Conservation (phyloP, 1,140 invertebrate genomes). For the Megalonaias nervosa region DNA sequence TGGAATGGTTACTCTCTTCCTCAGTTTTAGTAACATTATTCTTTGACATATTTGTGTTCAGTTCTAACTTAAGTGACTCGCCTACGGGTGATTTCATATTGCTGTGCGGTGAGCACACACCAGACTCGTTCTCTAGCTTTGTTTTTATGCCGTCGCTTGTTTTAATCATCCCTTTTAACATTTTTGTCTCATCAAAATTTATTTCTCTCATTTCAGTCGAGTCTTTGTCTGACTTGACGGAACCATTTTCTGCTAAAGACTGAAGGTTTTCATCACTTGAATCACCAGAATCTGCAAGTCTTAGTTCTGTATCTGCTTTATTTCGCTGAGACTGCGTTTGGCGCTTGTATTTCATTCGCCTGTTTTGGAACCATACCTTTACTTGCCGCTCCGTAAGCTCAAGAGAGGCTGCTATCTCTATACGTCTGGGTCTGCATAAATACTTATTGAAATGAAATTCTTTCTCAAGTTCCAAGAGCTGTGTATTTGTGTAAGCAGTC, state of each 20-base stretch:
- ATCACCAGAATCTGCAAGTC: too few relatives aligned
- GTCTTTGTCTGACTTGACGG: neutral
- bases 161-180: neutral
- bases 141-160: slow-evolving; percentile 24
- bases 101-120: neutral
- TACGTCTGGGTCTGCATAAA: slow-evolving; percentile 85
- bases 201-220: neutral
- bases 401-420: slow-evolving; percentile 84
- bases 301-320: neutral
- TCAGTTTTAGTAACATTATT: neutral
- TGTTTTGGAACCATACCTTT: slow-evolving; percentile 67
- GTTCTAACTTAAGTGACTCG: neutral
- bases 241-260: neutral
- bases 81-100: neutral
- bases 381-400: slow-evolving; percentile 77
- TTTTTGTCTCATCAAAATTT: neutral
- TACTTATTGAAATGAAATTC: slow-evolving; percentile 88
- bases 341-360: slow-evolving; percentile 66
- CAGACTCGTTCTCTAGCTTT: slow-evolving; percentile 21
- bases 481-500: slow-evolving; percentile 99
- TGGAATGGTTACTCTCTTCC: neutral
- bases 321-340: slow-evolving; percentile 50
- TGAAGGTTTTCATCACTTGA: neutral
- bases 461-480: slow-evolving; percentile 98
- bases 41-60: neutral